Percentiles rank a stretch among this genome's conserved stretches.
Conservation (phyloP, 1,140 invertebrate genomes). For the Drosophila malerkotliana region DNA sequence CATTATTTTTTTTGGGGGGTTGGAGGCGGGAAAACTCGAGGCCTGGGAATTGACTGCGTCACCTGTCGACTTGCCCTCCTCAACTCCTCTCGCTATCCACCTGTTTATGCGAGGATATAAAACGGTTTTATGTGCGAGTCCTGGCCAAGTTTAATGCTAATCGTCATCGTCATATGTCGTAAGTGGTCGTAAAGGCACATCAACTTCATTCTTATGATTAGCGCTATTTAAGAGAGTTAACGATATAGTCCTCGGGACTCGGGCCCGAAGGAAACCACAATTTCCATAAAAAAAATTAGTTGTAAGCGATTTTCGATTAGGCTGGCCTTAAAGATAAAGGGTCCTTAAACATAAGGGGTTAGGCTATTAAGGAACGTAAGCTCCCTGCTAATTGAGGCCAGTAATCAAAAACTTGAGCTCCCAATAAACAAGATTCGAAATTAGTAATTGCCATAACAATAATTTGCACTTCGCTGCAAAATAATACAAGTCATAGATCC, state of each 20-base stretch:
- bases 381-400: background rate
- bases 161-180: slow-evolving; percentile 62
- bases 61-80: slow-evolving; percentile 2
- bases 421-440: slow-evolving; percentile 48
- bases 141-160: slow-evolving; percentile 72
- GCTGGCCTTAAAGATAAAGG: background rate
- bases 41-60: slow-evolving; percentile 17
- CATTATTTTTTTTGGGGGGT: slow-evolving; percentile 11
- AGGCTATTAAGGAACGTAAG: too few species aligned
- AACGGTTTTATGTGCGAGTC: slow-evolving; percentile 67
- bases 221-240: slow-evolving; percentile 37
- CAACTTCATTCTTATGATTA: slow-evolving; percentile 70
- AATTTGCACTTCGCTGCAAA: slow-evolving; percentile 37
- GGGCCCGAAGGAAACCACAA: slow-evolving; percentile 19
- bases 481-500: slow-evolving; percentile 28
- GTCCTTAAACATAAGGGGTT: too few species aligned
- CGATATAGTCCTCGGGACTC: slow-evolving; percentile 3
- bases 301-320: slow-evolving; percentile 49
- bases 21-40: background rate
- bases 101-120: slow-evolving; percentile 68
- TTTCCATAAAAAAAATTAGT: slow-evolving; percentile 73
- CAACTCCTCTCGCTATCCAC: slow-evolving; percentile 32
- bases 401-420: slow-evolving; percentile 28
- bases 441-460: slow-evolving; percentile 63
- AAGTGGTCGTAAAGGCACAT: slow-evolving; percentile 51